Conservation (phyloP, 2,888 invertebrate genomes). For the Ormyrus nitidulus region DNA sequence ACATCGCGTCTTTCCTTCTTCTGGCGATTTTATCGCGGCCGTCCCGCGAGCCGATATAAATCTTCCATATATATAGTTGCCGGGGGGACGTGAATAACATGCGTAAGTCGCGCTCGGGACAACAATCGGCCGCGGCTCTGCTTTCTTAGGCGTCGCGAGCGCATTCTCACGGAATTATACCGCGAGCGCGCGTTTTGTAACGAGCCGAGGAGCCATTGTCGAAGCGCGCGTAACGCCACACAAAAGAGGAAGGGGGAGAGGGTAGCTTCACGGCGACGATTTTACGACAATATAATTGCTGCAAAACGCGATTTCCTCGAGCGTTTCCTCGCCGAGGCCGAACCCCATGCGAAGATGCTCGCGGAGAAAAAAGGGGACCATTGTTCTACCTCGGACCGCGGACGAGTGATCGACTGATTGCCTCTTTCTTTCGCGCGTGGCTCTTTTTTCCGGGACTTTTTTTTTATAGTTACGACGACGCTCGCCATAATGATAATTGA, state of each 20-base stretch:
- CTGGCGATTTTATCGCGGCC: constrained; percentile 32
- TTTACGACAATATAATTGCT: constrained; percentile 67
- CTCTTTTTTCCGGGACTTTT: not conserved
- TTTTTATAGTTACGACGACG: constrained; percentile 43
- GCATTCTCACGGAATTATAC: constrained; percentile 68
- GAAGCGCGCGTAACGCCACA: constrained; percentile 4
- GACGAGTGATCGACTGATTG: constrained; percentile 51
- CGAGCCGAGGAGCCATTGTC: constrained; percentile 58
- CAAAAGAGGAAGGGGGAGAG: not conserved
- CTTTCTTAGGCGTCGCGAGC: constrained; percentile 45
- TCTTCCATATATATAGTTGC: constrained; percentile 1
- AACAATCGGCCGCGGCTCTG: constrained; percentile 32
- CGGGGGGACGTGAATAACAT: not conserved
- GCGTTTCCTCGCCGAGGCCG: constrained; percentile 54
- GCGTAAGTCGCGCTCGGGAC: constrained; percentile 23
- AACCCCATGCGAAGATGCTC: not conserved
- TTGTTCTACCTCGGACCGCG: constrained; percentile 30
- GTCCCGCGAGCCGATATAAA: constrained; percentile 15
- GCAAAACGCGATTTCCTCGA: constrained; percentile 62
- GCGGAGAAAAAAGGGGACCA: constrained; percentile 22
- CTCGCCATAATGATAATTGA: constrained; percentile 43
- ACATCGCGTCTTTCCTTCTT: constrained; percentile 26
- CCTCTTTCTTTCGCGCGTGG: constrained; percentile 25
- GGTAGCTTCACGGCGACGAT: constrained; percentile 59
- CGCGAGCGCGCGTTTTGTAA: constrained; percentile 45